Evolutionary conservation across 2,797 vertebrate species (phyloP).

Genomic region (Sphaeramia orbicularis): DNA sequence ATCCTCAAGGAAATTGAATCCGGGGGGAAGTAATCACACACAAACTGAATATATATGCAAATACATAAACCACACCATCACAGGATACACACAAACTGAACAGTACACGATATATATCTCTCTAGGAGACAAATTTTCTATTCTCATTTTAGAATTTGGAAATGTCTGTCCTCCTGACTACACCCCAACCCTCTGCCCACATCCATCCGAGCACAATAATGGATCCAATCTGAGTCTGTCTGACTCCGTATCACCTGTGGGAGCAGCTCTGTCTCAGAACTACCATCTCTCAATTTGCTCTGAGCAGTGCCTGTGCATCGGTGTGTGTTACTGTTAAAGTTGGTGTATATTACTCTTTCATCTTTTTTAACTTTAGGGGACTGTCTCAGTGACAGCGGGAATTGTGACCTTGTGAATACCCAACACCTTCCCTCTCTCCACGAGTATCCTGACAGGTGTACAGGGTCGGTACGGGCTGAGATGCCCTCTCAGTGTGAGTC

Average conservation of each 20-base stretch:
- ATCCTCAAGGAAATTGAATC: conserved; percentile 57
- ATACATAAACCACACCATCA: conserved; percentile 20
- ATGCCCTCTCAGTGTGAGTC: conserved; percentile 11
- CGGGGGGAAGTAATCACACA: conserved; percentile 20
- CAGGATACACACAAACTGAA: background rate
- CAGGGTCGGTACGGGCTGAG: background rate
- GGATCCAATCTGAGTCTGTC: conserved; percentile 40
- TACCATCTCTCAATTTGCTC: conserved; percentile 12
- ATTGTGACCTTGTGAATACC: conserved; percentile 3
- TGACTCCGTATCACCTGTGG: conserved; percentile 24
- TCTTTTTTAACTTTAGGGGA: conserved; percentile 1
- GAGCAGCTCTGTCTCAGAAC: conserved; percentile 17
- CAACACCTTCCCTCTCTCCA: conserved; percentile 3
- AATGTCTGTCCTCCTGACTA: conserved; percentile 27
- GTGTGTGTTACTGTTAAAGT: background rate
- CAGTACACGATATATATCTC: conserved; percentile 10
- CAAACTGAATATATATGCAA: conserved; percentile 23
- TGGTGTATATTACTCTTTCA: background rate
- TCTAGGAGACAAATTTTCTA: conserved; percentile 11
- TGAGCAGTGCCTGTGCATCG: conserved; percentile 1
- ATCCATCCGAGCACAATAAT: conserved; percentile 25
- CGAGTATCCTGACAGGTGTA: background rate
- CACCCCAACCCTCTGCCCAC: background rate
- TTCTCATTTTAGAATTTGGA: conserved; percentile 37
- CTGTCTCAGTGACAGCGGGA: background rate